phyloP scores from a whole-genome alignment of 2,888 invertebrate species.

The Drosophila hamatofila region DNA sequence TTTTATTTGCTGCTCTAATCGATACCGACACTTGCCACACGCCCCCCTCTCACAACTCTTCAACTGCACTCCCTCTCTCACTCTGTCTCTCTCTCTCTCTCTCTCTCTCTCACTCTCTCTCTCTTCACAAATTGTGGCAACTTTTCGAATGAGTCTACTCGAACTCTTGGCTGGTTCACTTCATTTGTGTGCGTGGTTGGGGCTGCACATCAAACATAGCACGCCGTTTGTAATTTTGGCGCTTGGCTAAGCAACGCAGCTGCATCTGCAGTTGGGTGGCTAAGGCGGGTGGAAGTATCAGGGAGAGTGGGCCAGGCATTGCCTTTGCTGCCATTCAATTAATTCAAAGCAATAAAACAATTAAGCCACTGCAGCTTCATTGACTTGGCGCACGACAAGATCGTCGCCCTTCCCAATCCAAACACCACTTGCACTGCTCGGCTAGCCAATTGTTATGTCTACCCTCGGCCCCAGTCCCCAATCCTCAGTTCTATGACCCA shows the following conservation, averaged over 20 bases:
- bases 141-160: conserved; percentile 68
- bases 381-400: conserved; percentile 66
- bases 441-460: conserved; percentile 44
- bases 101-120: background rate
- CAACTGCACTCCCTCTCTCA: too few species aligned
- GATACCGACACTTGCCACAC: conserved; percentile 61
- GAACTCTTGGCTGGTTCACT: conserved; percentile 12
- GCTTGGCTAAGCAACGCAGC: conserved; percentile 69
- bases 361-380: conserved; percentile 73
- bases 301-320: background rate
- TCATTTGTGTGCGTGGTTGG: conserved; percentile 1
- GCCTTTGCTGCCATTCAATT: conserved; percentile 63
- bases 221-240: conserved; percentile 68
- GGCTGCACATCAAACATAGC: conserved; percentile 53
- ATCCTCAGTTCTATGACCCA: conserved; percentile 59
- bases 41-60: background rate
- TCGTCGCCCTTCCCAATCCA: background rate
- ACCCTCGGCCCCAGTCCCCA: background rate
- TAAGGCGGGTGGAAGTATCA: too few species aligned
- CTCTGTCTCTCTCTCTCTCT: too few species aligned
- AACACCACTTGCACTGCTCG: conserved; percentile 23
- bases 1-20: conserved; percentile 74
- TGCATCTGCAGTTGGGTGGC: conserved; percentile 35
- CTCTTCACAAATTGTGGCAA: conserved; percentile 39
- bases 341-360: conserved; percentile 80